Percentiles rank a stretch among this genome's conserved stretches.
Evolutionary conservation across 2,797 vertebrate genomes (phyloP).

Genomic region (Simalia tracyae): DNA sequence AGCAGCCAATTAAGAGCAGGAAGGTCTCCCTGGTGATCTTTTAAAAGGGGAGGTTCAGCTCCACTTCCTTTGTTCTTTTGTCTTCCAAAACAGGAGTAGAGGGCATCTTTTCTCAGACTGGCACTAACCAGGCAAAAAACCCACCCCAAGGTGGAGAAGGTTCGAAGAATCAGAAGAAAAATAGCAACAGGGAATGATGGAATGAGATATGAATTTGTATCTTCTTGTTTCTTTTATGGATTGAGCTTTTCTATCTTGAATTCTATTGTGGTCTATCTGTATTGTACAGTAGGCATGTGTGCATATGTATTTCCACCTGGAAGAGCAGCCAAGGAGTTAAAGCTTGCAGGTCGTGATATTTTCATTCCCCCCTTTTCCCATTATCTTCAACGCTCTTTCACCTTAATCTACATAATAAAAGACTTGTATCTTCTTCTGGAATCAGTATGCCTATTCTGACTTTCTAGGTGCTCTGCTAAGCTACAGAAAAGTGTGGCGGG

Average conservation of each 20-base stretch:
- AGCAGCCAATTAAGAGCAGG: not conserved
- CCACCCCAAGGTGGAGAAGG: not conserved
- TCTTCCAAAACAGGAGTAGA: not conserved
- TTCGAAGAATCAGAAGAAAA: not conserved
- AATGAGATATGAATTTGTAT: not conserved
- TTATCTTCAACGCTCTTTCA: not conserved
- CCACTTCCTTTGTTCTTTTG: not conserved
- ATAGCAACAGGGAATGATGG: not conserved
- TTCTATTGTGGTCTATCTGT: not conserved
- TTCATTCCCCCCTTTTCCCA: not conserved
- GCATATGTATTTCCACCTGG: not conserved
- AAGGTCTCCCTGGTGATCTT: not conserved
- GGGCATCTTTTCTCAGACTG: not conserved
- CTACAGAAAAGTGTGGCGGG: not conserved
- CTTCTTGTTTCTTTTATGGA: not conserved
- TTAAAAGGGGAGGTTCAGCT: not conserved
- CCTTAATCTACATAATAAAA: not conserved
- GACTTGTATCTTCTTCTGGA: not conserved
- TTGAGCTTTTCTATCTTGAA: not conserved
- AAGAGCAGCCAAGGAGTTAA: not conserved
- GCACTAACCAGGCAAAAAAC: not conserved
- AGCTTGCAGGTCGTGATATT: not conserved
- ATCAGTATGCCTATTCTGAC: not conserved
- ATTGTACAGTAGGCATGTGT: not conserved
- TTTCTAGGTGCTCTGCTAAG: not conserved